Percentiles rank a stretch among this genome's conserved stretches.
phyloP scores from a whole-genome alignment of 2,113 vertebrate species.

The Oreotrochilus melanogaster region DNA sequence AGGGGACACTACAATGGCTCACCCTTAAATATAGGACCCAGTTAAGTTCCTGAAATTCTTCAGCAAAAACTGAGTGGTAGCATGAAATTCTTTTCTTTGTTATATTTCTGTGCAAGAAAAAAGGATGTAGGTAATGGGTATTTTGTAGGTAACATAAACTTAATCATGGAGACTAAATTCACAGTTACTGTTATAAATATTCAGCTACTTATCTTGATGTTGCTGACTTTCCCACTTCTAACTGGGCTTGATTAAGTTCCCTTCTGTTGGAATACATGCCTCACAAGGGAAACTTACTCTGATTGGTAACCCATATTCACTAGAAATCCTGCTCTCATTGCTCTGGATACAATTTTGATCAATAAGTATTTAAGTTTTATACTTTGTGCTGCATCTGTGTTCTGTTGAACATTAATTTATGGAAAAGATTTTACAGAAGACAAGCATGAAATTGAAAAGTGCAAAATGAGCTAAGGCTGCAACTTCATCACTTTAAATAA shows the following conservation, averaged over 20 bases:
- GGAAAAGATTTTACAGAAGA: constrained; percentile 76
- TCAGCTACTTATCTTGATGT: neutral
- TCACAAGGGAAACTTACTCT: constrained; percentile 11
- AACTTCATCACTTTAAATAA: constrained; percentile 76
- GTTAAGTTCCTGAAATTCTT: neutral
- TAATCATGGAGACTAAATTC: neutral
- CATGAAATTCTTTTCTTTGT: neutral
- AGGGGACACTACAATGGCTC: neutral
- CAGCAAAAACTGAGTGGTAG: neutral
- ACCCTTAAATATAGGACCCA: neutral
- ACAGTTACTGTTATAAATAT: neutral
- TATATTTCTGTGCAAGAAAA: neutral
- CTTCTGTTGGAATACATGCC: neutral
- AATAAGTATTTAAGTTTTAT: constrained; percentile 68
- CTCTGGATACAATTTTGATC: constrained; percentile 64
- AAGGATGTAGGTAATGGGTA: neutral
- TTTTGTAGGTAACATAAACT: neutral
- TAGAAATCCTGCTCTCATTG: constrained; percentile 50
- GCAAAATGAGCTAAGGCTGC: constrained; percentile 70
- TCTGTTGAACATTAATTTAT: constrained; percentile 78
- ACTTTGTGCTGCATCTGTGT: constrained; percentile 36
- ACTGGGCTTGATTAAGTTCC: neutral
- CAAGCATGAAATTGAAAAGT: constrained; percentile 84
- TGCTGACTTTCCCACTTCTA: neutral
- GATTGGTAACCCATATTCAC: constrained; percentile 3